Percentiles rank a stretch among this genome's conserved stretches.
Conservation (phyloP, 2,113 vertebrate species). For the Hippocampus barbouri region DNA sequence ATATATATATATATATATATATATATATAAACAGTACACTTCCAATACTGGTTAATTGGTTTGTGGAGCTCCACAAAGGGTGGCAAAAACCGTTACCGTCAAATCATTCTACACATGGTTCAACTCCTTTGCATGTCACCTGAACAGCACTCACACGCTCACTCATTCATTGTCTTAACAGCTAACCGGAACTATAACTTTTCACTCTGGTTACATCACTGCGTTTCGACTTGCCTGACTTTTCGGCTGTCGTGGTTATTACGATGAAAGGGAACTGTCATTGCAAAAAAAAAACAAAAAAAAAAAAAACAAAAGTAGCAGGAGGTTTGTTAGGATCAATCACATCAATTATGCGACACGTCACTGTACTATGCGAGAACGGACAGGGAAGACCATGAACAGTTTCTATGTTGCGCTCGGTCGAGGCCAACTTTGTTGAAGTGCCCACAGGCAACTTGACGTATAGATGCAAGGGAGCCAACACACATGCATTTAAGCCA, state of each 20-base stretch:
- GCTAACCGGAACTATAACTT: no score
- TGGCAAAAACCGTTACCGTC: no score
- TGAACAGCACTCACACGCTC: no score
- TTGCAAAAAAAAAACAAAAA: no score
- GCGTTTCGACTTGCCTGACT: not conserved
- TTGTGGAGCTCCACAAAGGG: no score
- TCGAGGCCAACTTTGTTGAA: constrained; percentile 24
- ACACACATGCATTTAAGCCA: constrained; percentile 42
- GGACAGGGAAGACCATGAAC: not conserved
- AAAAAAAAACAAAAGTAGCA: not conserved
- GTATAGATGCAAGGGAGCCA: constrained; percentile 25
- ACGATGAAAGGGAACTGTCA: not conserved
- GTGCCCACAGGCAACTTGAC: constrained; percentile 42
- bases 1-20: no score
- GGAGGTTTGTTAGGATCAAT: not conserved
- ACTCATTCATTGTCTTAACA: no score
- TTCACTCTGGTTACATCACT: no score
- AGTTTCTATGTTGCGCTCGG: constrained; percentile 12
- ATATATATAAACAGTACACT: no score
- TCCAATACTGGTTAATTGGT: no score
- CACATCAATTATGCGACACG: not conserved
- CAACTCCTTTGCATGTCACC: no score
- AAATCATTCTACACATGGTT: no score
- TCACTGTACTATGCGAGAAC: constrained; percentile 4
- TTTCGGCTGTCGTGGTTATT: not conserved